Evolutionary conservation across 2,888 invertebrate genomes (phyloP).

Genomic region (Cotesia congregata): DNA sequence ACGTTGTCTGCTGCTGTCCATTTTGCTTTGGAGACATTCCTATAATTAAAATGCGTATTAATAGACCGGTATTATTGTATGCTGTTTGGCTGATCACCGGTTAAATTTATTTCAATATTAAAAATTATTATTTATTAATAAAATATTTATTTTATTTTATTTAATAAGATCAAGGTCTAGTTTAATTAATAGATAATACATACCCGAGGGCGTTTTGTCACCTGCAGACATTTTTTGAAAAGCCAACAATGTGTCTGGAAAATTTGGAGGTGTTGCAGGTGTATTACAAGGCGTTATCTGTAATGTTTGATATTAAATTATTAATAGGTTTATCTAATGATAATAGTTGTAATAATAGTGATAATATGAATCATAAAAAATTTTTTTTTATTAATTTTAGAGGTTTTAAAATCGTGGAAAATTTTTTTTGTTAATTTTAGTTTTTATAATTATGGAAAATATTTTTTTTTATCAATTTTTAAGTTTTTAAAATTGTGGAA

Average conservation of each 20-base stretch:
- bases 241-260: slow-evolving; percentile 90
- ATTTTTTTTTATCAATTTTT: too few species aligned
- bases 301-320: slow-evolving; percentile 2
- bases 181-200: slow-evolving; percentile 38
- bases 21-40: slow-evolving; percentile 70
- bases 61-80: background rate
- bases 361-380: too few species aligned
- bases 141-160: background rate
- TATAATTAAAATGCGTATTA: slow-evolving; percentile 45
- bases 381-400: background rate
- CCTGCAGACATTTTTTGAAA: slow-evolving; percentile 89
- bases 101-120: background rate
- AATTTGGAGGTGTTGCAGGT: slow-evolving; percentile 94
- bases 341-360: background rate
- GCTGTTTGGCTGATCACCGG: too few species aligned
- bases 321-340: background rate
- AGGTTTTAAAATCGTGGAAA: background rate
- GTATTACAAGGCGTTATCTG: slow-evolving; percentile 94
- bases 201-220: slow-evolving; percentile 72
- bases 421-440: too few species aligned
- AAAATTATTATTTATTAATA: background rate
- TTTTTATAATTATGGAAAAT: too few species aligned
- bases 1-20: slow-evolving; percentile 70
- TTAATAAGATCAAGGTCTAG: background rate
- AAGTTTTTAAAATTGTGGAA: too few species aligned